Base-by-base conservation (phyloP, 2,113 vertebrate genomes). In the Clupea harengus region DNA sequence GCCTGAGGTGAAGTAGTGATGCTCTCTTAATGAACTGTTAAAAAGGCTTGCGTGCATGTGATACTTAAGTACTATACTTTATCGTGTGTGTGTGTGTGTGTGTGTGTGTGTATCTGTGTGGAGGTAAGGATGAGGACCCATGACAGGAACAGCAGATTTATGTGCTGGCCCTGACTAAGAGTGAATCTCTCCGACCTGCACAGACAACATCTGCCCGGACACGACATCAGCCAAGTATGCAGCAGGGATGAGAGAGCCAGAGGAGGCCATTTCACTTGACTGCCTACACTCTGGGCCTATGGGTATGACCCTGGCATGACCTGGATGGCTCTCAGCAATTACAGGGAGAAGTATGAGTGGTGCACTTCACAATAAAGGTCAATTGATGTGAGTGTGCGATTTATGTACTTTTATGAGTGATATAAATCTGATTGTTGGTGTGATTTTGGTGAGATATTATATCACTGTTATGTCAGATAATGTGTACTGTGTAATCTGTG, bases 201-300 rank as follows among this genome's bases (percentile, higher is more conserved):
- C 80, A 49, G 85, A 25, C 81, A 82, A 49, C 81, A 72, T 45
- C 20, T 25, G 81, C 80, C 86, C 83, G 82, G 47, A 82, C 87
- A 78, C 64, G 45, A 86, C 81, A 86, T 83, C n/a, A 81, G 28
- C 49, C 84, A 88, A 83, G 60, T 64, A 81, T 85, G 84, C 87
- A 85, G 81, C 22, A 52, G 15, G 47, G 7, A 45, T 67, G 32
- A 82, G 32, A 82, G n/a, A 54, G 25, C 64, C n/a, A 32, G 45
- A 82, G 32, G 32, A 28, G 18, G 25, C 54, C 72, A 18, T 18
- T 82, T 82, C 64, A 47, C 81, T 87, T 28, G 25, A 49, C 57
- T 75, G n/a, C 46, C 39, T 45, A 78, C 47, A 25, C 22, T 28
- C 64, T 25, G 7, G 64, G 64, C 64, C 64, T 67, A 67, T 67